phyloP scores from a whole-genome alignment of 2,113 vertebrate species.

The Narcine bancroftii region DNA sequence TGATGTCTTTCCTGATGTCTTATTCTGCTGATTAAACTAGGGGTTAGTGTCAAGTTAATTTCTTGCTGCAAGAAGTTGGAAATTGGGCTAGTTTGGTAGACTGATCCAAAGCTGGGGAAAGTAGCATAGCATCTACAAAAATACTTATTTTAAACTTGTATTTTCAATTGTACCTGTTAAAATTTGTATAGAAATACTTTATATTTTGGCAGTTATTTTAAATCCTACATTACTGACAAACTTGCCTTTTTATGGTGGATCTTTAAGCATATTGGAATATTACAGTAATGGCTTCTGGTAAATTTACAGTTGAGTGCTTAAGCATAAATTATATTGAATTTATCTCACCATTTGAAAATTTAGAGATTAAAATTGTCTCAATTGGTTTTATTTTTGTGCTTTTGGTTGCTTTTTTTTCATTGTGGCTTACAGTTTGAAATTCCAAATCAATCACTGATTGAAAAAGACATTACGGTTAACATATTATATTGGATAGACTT shows the following conservation, averaged over 20 bases:
- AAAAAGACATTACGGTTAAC: not conserved
- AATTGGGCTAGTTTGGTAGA: not conserved
- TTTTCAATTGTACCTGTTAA: not conserved
- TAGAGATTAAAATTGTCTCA: not conserved
- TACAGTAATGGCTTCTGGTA: not conserved
- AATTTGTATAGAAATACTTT: not conserved
- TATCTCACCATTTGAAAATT: not conserved
- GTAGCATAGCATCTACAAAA: not conserved
- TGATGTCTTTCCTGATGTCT: not conserved
- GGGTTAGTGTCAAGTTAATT: not conserved
- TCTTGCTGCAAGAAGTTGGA: not conserved
- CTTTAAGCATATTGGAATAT: not conserved
- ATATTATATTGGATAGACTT: not conserved
- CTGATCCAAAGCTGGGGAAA: not conserved
- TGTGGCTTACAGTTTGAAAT: not conserved
- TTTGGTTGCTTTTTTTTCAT: not conserved
- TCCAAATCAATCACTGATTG: not conserved
- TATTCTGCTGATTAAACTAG: not conserved
- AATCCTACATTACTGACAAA: not conserved
- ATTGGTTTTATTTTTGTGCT: not conserved
- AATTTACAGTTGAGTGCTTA: not conserved
- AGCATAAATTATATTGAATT: not conserved
- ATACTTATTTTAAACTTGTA: not conserved
- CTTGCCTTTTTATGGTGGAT: not conserved
- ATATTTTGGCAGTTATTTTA: not conserved